Conservation (phyloP, 2,888 invertebrate genomes). For the Salticus scenicus region DNA sequence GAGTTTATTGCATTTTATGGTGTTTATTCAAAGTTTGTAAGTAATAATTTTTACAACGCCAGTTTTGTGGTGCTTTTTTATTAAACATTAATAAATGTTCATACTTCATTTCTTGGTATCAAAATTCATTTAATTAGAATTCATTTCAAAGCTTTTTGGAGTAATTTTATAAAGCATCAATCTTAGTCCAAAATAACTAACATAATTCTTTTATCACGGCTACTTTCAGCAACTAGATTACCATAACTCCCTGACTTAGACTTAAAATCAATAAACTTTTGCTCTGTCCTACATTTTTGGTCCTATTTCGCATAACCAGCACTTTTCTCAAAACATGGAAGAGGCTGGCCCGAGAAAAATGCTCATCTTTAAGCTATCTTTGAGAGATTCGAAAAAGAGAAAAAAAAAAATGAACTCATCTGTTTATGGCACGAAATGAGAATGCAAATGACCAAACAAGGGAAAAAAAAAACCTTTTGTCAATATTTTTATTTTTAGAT, state of each 20-base stretch:
- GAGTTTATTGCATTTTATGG: no score
- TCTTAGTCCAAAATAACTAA: no score
- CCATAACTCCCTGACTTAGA: not conserved
- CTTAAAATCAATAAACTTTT: not conserved
- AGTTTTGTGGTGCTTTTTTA: no score
- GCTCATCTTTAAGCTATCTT: not conserved
- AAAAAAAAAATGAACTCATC: not conserved
- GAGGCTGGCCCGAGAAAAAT: not conserved
- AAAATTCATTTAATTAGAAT: no score
- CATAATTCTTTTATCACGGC: no score
- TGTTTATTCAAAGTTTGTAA: no score
- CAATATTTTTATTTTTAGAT: not conserved
- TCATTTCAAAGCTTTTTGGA: no score
- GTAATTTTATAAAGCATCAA: no score
- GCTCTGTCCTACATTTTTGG: not conserved
- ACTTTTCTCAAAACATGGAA: not conserved
- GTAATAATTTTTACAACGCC: no score
- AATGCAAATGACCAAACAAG: not conserved
- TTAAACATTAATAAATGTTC: no score
- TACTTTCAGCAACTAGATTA: no score
- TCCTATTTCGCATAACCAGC: not conserved
- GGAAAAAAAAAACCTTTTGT: not conserved
- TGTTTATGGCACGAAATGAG: not conserved
- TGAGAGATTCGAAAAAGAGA: not conserved
- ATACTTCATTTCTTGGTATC: no score